A percentile compares a stretch with the other conserved stretches of the same genome.
Conservation (phyloP, 2,797 vertebrate genomes). For the Apogon hyalosoma region DNA sequence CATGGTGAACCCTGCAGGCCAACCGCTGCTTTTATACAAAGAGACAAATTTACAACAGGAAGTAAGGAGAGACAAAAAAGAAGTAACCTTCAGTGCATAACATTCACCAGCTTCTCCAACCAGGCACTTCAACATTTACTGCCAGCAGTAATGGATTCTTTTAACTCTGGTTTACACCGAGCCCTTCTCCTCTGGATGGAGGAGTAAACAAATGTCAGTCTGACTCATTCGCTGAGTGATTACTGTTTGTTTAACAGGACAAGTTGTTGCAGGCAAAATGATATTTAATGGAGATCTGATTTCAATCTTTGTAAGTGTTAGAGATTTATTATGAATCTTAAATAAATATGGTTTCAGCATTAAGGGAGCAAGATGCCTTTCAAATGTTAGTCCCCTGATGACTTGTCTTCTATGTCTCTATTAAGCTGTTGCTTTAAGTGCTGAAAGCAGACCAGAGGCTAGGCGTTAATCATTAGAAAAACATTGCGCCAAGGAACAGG, state of each 20-base stretch:
- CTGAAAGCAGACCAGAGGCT: slow-evolving; percentile 48
- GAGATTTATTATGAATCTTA: slow-evolving; percentile 52
- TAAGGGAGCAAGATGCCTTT: slow-evolving; percentile 21
- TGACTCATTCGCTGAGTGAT: slow-evolving; percentile 32
- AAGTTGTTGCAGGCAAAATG: slow-evolving; percentile 15
- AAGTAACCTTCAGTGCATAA: slow-evolving; percentile 49
- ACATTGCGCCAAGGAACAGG: slow-evolving; percentile 32
- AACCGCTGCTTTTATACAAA: slow-evolving; percentile 43
- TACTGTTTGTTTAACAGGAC: slow-evolving; percentile 50
- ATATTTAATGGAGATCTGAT: slow-evolving; percentile 59
- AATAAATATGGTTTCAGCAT: slow-evolving; percentile 54
- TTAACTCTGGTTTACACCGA: slow-evolving; percentile 50
- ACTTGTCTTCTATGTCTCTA: slow-evolving; percentile 46
- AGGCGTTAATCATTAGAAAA: slow-evolving; percentile 62
- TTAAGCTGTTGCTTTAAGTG: slow-evolving; percentile 52
- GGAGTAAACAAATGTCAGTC: slow-evolving; percentile 59
- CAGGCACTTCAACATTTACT: slow-evolving; percentile 38
- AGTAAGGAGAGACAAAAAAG: slow-evolving; percentile 29
- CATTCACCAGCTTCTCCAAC: slow-evolving; percentile 46
- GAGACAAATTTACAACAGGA: slow-evolving; percentile 53
- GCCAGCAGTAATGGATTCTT: slow-evolving; percentile 58
- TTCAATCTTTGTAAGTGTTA: slow-evolving; percentile 54
- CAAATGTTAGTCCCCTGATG: slow-evolving; percentile 39
- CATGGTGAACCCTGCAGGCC: background rate
- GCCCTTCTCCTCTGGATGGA: slow-evolving; percentile 22